Evolutionary conservation across 92 coral and sea anemone genomes (phyloP), one percentile per base, ranked within the genome.

Genomic region (Meandrina meandrites): DNA sequence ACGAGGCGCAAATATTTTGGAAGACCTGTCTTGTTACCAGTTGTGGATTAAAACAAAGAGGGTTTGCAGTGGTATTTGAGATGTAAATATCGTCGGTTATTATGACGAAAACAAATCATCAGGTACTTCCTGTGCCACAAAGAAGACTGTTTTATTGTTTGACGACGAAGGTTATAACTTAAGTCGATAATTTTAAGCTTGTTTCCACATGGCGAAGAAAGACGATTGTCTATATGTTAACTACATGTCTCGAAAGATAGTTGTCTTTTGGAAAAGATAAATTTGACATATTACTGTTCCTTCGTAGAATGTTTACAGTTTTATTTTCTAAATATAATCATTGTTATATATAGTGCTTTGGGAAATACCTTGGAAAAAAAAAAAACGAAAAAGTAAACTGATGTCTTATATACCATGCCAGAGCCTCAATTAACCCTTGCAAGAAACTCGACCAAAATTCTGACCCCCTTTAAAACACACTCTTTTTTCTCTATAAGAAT

Each of bases 1-100:
- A 57, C 24, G 34, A 84, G 75, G 28, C 17, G 56, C 72, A 31
- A 50, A 70, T 70, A 71, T 82, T 51, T 82, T 58, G 73, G 37
- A 30, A 75, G 24, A 14, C 15, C n/a, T 24, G 71, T 34, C 18
- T 84, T 31, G 60, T 82, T 82, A 24, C 56, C 77, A 40, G 45
- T 19, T 27, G 47, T 12, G 51, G 17, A 70, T 50, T 48, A 51
- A 50, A 72, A 82, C 86, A 73, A 53, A 32, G 64, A 45, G 78
- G 78, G 32, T 71, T 80, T 68, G 75, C 31, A 72, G 75, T 30
- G 37, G 40, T 8, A 17, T 28, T 13, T 62, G 62, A 34, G 47
- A 19, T 71, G 68, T 32, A 71, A 71, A 71, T 34, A 35, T 71
- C 21, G 42, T 36, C 8, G 10, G 68, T 28, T 64, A 17, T 24